Evolutionary conservation across 2,113 vertebrate genomes (phyloP).

Genomic region (Carettochelys insculpta): DNA sequence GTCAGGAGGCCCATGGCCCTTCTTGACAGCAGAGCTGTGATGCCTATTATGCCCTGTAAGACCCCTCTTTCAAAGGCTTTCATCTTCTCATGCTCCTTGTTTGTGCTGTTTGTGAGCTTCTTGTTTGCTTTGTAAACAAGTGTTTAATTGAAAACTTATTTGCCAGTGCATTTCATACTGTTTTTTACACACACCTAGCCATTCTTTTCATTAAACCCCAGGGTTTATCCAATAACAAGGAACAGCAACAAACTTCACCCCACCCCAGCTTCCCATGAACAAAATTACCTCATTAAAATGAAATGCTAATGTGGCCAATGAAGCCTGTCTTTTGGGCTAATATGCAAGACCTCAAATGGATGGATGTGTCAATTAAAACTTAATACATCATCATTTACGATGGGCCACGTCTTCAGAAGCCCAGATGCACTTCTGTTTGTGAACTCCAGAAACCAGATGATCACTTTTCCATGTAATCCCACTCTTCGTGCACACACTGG

Average conservation of each 20-base stretch:
- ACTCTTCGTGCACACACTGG: background rate
- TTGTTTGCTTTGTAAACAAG: constrained; percentile 57
- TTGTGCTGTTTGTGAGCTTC: constrained; percentile 16
- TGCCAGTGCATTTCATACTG: constrained; percentile 56
- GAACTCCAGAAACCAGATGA: background rate
- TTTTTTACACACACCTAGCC: constrained; percentile 62
- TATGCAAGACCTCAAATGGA: constrained; percentile 44
- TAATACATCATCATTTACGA: background rate
- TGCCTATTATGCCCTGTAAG: background rate
- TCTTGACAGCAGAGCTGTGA: background rate
- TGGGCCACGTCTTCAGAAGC: background rate
- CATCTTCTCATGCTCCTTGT: constrained; percentile 7
- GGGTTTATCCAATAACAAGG: constrained; percentile 62
- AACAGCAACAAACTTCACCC: constrained; percentile 30
- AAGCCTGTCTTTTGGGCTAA: constrained; percentile 51
- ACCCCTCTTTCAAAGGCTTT: background rate
- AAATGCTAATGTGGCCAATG: constrained; percentile 33
- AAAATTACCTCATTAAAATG: constrained; percentile 26
- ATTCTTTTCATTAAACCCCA: constrained; percentile 61
- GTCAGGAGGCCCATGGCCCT: background rate
- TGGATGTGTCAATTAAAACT: constrained; percentile 40
- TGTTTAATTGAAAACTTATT: constrained; percentile 53
- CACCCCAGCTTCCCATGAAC: background rate
- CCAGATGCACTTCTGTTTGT: background rate
- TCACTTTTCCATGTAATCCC: background rate